Evolutionary conservation across 1,140 invertebrate species (phyloP).

Genomic region (Pseudomyrmex pallidus): DNA sequence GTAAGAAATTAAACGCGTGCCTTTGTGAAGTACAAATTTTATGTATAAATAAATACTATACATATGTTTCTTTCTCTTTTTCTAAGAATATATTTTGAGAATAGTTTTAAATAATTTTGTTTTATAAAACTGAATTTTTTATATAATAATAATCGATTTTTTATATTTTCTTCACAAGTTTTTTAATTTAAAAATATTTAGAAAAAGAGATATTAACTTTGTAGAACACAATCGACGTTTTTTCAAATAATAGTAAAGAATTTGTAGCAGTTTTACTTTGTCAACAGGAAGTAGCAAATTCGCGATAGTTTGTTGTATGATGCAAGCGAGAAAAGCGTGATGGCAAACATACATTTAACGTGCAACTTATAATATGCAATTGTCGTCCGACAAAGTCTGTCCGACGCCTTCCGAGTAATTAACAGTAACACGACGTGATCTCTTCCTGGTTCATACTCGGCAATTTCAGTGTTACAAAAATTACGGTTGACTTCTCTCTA

Average conservation of each 20-base stretch:
- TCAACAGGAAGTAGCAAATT: neutral
- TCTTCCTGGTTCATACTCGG: neutral
- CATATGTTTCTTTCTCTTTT: neutral
- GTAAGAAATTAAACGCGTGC: neutral
- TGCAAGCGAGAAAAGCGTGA: constrained; percentile 16
- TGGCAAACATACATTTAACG: constrained; percentile 38
- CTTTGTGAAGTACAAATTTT: neutral
- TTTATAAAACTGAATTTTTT: too few species aligned
- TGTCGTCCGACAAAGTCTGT: neutral
- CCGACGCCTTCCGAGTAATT: constrained; percentile 16
- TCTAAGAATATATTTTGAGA: constrained; percentile 4
- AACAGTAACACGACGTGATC: neutral
- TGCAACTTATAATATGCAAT: neutral
- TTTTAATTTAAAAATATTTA: neutral
- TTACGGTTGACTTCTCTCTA: neutral
- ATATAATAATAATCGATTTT: too few species aligned
- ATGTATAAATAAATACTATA: neutral
- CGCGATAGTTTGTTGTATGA: neutral
- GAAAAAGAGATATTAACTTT: neutral
- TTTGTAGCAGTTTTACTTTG: neutral
- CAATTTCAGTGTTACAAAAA: constrained; percentile 20
- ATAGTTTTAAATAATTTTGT: neutral
- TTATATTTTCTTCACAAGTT: neutral
- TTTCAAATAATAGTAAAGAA: neutral
- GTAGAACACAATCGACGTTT: neutral